Base-by-base conservation (phyloP, 2,797 vertebrate species). In the Anableps anableps region DNA sequence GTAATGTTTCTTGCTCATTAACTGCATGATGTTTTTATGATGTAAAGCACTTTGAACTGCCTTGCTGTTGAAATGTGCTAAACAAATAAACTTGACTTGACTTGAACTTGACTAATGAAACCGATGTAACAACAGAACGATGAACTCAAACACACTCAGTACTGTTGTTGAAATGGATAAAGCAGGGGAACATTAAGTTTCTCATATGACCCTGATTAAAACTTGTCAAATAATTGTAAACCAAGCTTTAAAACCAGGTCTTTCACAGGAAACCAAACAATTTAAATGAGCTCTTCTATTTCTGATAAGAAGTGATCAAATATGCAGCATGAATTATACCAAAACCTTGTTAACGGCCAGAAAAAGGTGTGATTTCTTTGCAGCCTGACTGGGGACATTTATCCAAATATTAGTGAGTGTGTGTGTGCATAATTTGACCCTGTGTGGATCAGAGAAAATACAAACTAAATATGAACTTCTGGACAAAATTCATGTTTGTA, bases 341-440 rank as follows among this genome's bases (percentile, higher is more conserved):
- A 36, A 11, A 36, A 21, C 17, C 34, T 23, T 64, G 34, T 8
- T 36, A 16, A 7, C 21, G 31, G 21, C 31, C 48, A 50, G 16
- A 50, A 36, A 36, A 64, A 64, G 31, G 31, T 36, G 5, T 34
- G 8, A 34, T 19, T 64, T 36, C 34, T 21, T 17, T 36, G 34
- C 62, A 10, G 60, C 6, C 60, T 64, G 60, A 1, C 60, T 16
- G 9, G 29, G 58, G 58, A 62, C 29, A 34, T 62, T 62, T 34
- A 19, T 17, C 45, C 45, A 5, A 45, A 9, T 45, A 45, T 45
- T 1, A 62, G 16, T 6, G 31, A 62, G 29, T 6, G 29, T 14
- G 58, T 62, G 29, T 31, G 58, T 62, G n/a, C n/a, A 62, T 62
- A 62, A 62, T 62, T 62, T 17, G 58, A 62, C 58, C 17, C 58